A percentile compares a stretch with the other conserved stretches of the same genome.
Conservation (phyloP, 2,797 vertebrate genomes). For the Sciurus carolinensis region DNA sequence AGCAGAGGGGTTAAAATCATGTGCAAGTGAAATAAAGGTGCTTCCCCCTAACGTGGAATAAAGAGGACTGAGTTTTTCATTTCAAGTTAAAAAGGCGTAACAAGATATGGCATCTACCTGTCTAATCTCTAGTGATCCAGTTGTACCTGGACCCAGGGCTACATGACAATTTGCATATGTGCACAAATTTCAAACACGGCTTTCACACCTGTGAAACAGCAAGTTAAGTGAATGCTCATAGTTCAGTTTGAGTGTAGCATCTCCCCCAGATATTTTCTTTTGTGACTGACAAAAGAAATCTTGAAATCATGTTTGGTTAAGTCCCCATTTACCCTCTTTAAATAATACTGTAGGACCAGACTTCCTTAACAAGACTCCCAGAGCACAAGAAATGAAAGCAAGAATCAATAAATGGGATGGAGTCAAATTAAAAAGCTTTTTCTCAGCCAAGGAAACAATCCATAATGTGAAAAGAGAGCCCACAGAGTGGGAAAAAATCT, state of each 20-base stretch:
- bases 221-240: not conserved
- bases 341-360: not conserved
- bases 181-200: not conserved
- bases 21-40: not conserved
- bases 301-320: slow-evolving; percentile 55
- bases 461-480: too few relatives aligned
- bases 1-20: not conserved
- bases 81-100: not conserved
- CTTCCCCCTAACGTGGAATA: slow-evolving; percentile 9
- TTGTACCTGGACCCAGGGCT: not conserved
- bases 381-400: too few relatives aligned
- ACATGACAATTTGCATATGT: not conserved
- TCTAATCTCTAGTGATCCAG: not conserved
- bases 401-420: too few relatives aligned
- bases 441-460: too few relatives aligned
- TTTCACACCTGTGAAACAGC: not conserved
- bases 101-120: not conserved
- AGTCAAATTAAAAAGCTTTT: too few relatives aligned
- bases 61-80: not conserved
- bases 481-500: too few relatives aligned
- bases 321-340: slow-evolving; percentile 55
- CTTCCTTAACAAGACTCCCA: too few relatives aligned
- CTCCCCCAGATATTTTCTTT: slow-evolving; percentile 54
- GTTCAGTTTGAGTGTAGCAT: not conserved
- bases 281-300: not conserved